Evolutionary conservation across 1,140 invertebrate genomes (phyloP), one percentile per base, ranked within the genome.

Genomic region (Sarcophaga bullata): DNA sequence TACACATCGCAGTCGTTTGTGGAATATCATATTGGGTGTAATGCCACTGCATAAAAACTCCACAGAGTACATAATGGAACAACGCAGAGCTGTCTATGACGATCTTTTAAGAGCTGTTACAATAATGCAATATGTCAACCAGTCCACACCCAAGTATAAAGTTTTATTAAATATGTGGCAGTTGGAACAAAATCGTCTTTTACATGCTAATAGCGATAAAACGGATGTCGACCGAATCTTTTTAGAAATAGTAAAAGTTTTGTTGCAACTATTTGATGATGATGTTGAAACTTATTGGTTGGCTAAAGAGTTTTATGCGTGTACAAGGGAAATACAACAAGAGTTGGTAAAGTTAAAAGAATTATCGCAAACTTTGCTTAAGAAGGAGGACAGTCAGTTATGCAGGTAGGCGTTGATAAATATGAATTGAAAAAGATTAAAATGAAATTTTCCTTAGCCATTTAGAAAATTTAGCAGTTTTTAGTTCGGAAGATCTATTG

Each of bases 221-320:
- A 90, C 80, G 85, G 88, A 93, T 88, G 91, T 91, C 86, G 91
- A 93, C 87, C 92, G 90, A 52, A 85, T 87, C 47, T 93, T 93
- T 84, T 91, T 92, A 19, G 92, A 92, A 85, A 94, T 96, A 86
- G 92, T 94, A n/a, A 92, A 94, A 76, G 93, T 93, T 58, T 90
- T 96, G 11, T 91, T 93, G 82, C 92, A 95, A 83, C 92, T 95
- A 80, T 94, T 93, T 82, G 93, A 94, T 19, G 92, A 93, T 86
- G 94, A 95, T 84, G 92, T 94, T 6, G 95, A 96, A 84, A 93
- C 93, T 11, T 97, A 95, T 91, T 97, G 95, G 95, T 90, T 96
- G 62, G 92, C 94, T 4, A 94, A 94, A 87, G 93, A 92, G 19
- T 94, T 97, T 84, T 94, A 94, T 82, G 92, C 94, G 85, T 92